phyloP scores from a whole-genome alignment of 2,797 vertebrate genomes.

The Hippoglossus hippoglossus region DNA sequence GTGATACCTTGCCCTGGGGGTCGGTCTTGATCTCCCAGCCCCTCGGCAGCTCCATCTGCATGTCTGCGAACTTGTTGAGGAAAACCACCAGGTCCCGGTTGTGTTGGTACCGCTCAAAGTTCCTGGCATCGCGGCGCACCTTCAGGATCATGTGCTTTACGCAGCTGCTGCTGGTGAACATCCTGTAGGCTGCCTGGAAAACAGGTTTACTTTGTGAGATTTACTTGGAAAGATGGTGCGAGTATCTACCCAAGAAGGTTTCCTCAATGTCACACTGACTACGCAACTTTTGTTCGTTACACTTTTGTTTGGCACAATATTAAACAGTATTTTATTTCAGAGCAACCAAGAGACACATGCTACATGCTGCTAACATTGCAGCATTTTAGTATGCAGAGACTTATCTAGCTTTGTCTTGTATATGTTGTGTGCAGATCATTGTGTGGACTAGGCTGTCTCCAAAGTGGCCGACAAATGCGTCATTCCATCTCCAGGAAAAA shows the following conservation, averaged over 20 bases:
- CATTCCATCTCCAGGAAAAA: no score
- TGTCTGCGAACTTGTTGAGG: slow-evolving; percentile 97
- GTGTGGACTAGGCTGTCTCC: no score
- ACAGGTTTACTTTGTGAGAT: background rate
- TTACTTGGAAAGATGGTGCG: background rate
- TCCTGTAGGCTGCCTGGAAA: slow-evolving; percentile 92
- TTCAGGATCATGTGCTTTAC: slow-evolving; percentile 99
- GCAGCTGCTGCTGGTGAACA: slow-evolving; percentile 97
- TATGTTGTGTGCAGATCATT: no score
- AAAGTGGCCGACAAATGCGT: no score
- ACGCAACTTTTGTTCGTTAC: background rate
- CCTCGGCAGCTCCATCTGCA: slow-evolving; percentile 92
- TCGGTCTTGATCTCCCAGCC: slow-evolving; percentile 99
- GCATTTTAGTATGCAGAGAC: no score
- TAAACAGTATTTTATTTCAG: no score
- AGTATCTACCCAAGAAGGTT: background rate
- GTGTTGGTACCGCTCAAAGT: slow-evolving; percentile 98
- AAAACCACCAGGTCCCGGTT: slow-evolving; percentile 97
- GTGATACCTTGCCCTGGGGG: slow-evolving; percentile 93
- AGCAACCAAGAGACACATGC: no score
- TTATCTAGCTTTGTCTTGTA: no score
- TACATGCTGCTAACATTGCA: no score
- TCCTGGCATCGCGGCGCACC: slow-evolving; percentile 94
- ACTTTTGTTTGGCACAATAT: no score
- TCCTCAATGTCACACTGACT: background rate